These are phyloP conservation scores for Xenotilapia flavipinnis DNA, from an alignment of 2,113 vertebrate species.

Conservation along the genomic window DNA sequence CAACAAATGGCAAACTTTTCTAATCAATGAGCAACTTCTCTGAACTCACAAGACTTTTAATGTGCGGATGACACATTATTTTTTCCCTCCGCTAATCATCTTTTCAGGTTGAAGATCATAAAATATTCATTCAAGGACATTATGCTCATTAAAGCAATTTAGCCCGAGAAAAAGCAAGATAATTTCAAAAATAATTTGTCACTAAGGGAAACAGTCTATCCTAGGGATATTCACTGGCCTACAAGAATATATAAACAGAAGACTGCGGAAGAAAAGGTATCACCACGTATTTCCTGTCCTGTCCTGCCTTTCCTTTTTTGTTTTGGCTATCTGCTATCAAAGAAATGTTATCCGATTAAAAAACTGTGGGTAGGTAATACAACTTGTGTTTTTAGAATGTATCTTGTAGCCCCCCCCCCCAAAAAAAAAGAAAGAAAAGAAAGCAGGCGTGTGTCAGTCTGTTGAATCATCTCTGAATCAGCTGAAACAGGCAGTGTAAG, in stretches of 20 bases:
- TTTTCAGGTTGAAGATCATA: not conserved
- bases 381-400: not conserved
- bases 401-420: not conserved
- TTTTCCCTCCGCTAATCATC: fast-evolving
- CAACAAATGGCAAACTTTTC: not conserved
- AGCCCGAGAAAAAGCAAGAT: not conserved
- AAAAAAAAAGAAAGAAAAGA: not conserved
- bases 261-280: not conserved
- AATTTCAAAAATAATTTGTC: not conserved
- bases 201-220: not conserved
- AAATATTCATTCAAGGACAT: not conserved
- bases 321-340: not conserved
- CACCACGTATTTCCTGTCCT: not conserved
- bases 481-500: slow-evolving; percentile 20
- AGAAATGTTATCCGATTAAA: not conserved
- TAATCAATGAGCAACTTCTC: not conserved
- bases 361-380: not conserved
- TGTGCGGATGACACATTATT: not conserved
- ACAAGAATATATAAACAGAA: not conserved
- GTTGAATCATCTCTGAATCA: slow-evolving; percentile 29
- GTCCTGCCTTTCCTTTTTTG: not conserved
- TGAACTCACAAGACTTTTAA: not conserved
- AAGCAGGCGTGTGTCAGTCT: not conserved
- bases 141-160: not conserved
- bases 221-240: not conserved